Conservation (phyloP, 2,797 vertebrate genomes). For the Ptychadena robeensis region DNA sequence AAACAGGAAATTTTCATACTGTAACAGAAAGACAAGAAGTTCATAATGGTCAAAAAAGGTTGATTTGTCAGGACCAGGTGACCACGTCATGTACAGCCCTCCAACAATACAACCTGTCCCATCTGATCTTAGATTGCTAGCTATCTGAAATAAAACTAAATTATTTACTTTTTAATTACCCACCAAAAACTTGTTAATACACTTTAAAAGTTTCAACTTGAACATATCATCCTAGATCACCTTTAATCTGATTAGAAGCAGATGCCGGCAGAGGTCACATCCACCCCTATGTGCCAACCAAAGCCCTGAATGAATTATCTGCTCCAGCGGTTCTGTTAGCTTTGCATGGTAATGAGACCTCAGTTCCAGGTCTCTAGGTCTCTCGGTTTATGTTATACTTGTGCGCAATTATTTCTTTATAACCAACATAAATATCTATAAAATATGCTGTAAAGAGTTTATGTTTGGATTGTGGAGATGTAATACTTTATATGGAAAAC, state of each 20-base stretch:
- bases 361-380: background rate
- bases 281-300: conserved; percentile 45
- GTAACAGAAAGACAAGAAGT: no score
- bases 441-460: background rate
- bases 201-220: conserved; percentile 46
- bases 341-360: conserved; percentile 15
- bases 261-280: conserved; percentile 25
- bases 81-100: no score
- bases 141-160: no score
- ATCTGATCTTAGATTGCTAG: no score
- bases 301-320: conserved; percentile 36
- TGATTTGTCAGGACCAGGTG: no score
- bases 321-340: conserved; percentile 29
- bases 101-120: no score
- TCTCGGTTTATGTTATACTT: background rate
- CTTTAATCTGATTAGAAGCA: conserved; percentile 55
- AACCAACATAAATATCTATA: background rate
- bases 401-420: background rate
- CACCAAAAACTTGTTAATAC: conserved; percentile 46
- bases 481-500: background rate
- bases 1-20: no score
- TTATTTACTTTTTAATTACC: conserved; percentile 34
- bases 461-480: background rate
- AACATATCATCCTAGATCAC: conserved; percentile 46
- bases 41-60: no score